phyloP scores from a whole-genome alignment of 2,888 invertebrate genomes.

The Pecten maximus region DNA sequence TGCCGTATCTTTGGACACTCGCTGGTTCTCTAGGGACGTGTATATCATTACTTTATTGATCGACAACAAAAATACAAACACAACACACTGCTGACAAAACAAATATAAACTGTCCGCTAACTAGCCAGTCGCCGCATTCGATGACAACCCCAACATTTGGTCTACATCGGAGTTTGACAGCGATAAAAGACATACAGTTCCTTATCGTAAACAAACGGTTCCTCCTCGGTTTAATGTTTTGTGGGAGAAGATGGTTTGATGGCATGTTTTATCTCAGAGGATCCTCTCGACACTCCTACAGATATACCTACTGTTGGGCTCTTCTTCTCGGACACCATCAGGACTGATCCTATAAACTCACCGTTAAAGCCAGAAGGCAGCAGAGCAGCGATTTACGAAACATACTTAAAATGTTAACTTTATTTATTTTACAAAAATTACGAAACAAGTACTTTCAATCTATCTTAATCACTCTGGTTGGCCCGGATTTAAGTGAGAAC shows the following conservation, averaged over 20 bases:
- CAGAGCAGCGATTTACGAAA: too few species aligned
- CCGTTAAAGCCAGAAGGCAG: too few species aligned
- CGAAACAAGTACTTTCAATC: too few species aligned
- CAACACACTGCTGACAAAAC: background rate
- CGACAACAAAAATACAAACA: background rate
- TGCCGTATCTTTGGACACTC: too few species aligned
- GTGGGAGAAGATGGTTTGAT: background rate
- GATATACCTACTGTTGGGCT: background rate
- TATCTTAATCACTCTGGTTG: too few species aligned
- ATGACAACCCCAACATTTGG: slow-evolving; percentile 3
- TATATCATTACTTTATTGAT: background rate
- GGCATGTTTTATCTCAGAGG: background rate
- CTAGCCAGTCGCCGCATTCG: background rate
- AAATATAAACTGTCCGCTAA: background rate
- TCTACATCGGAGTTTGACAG: background rate
- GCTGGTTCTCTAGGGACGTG: background rate
- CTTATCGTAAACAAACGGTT: background rate
- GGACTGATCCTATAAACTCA: too few species aligned
- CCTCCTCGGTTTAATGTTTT: background rate
- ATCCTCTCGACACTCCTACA: background rate
- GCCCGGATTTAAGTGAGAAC: too few species aligned
- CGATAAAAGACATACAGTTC: background rate
- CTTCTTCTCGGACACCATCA: background rate
- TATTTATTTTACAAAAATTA: too few species aligned
- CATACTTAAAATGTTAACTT: too few species aligned